These are phyloP conservation scores for Caligus rogercresseyi DNA, from an alignment of 1,140 invertebrate genomes.

Conservation along the genomic window DNA sequence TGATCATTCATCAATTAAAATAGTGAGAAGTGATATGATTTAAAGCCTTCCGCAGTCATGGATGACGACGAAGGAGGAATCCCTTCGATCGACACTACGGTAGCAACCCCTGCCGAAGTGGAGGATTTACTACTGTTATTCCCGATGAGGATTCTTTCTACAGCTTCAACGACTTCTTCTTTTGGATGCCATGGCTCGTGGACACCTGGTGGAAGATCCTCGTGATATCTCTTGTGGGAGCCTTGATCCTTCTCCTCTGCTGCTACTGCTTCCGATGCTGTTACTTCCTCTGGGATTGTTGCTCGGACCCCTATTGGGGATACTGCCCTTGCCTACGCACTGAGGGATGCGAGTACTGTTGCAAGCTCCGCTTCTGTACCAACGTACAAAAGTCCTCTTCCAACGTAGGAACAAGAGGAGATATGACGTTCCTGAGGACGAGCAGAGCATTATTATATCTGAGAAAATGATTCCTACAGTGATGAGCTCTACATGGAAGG, in stretches of 20 bases:
- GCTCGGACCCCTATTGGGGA: conserved; percentile 11
- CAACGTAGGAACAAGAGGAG: background rate
- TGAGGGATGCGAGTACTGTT: background rate
- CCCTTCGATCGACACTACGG: no score
- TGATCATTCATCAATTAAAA: no score
- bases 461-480: background rate
- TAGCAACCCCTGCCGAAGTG: no score
- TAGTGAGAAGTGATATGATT: no score
- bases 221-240: background rate
- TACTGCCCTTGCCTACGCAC: background rate
- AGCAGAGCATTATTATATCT: background rate
- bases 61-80: no score
- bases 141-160: background rate
- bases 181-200: background rate
- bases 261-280: conserved; percentile 4
- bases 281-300: conserved; percentile 7
- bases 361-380: background rate
- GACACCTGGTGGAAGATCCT: conserved; percentile 9
- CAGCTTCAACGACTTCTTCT: background rate
- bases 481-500: background rate
- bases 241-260: background rate
- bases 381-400: background rate
- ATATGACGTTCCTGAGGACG: background rate
- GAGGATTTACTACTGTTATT: no score
- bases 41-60: no score